Conservation (phyloP, 2,888 invertebrate genomes). For the Rhodophaea formosa region DNA sequence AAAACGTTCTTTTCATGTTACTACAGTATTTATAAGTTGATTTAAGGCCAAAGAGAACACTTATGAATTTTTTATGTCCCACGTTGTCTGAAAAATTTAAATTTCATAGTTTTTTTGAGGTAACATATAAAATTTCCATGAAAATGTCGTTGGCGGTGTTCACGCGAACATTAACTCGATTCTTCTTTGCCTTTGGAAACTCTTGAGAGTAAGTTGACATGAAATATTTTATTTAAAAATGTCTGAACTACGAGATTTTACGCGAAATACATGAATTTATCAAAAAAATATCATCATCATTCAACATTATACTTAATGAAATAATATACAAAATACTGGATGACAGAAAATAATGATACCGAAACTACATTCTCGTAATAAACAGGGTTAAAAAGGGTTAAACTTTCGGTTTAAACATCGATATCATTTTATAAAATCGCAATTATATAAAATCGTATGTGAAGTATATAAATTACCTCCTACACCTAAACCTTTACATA, state of each 20-base stretch:
- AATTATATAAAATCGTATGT: too few species aligned
- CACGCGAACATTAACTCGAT: background rate
- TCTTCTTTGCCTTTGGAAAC: conserved; percentile 4
- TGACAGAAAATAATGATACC: too few species aligned
- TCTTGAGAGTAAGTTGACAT: background rate
- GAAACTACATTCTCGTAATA: too few species aligned
- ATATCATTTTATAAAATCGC: too few species aligned
- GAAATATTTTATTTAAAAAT: background rate
- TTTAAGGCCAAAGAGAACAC: conserved; percentile 8
- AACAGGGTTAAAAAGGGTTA: too few species aligned
- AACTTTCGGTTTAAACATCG: too few species aligned
- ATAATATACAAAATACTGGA: too few species aligned
- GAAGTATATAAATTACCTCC: too few species aligned
- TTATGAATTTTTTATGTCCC: conserved; percentile 16
- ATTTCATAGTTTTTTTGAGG: conserved; percentile 12
- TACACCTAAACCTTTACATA: too few species aligned
- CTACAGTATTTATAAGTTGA: conserved; percentile 11
- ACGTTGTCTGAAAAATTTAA: conserved; percentile 9
- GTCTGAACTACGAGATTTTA: background rate
- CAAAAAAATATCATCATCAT: too few species aligned
- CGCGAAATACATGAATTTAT: too few species aligned
- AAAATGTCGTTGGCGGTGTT: conserved; percentile 11
- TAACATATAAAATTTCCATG: conserved; percentile 5
- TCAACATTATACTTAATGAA: too few species aligned
- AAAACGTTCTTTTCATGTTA: background rate